Evolutionary conservation across 2,797 vertebrate genomes (phyloP).

Genomic region (Odontamblyopus lacepedii): DNA sequence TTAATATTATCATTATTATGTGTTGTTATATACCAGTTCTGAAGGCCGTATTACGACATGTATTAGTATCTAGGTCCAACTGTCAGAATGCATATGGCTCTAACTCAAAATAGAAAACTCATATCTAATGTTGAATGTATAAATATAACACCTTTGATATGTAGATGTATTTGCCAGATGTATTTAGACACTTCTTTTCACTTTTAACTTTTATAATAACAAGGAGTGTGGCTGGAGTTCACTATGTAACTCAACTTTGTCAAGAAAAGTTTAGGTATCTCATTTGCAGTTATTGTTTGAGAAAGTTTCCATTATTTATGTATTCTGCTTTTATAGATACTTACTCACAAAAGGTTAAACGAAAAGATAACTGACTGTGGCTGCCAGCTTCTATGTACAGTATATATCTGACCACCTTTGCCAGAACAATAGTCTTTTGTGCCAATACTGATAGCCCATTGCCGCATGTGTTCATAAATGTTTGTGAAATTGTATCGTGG

Average conservation of each 20-base stretch:
- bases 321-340: background rate
- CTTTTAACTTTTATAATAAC: too few species aligned
- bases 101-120: too few species aligned
- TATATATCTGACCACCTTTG: background rate
- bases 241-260: background rate
- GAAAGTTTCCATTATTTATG: background rate
- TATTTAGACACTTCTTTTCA: background rate
- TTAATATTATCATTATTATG: background rate
- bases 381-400: background rate
- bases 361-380: background rate
- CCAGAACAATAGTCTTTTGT: conserved; percentile 15
- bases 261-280: background rate
- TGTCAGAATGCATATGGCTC: too few species aligned
- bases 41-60: too few species aligned
- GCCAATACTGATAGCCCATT: conserved; percentile 12
- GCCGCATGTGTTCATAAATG: conserved; percentile 7
- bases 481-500: conserved; percentile 40
- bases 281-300: background rate
- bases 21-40: too few species aligned
- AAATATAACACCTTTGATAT: background rate
- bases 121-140: background rate
- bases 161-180: background rate
- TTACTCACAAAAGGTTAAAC: background rate
- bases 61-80: too few species aligned
- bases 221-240: background rate